Conservation (phyloP, 2,888 invertebrate genomes). For the Venusia cambrica region DNA sequence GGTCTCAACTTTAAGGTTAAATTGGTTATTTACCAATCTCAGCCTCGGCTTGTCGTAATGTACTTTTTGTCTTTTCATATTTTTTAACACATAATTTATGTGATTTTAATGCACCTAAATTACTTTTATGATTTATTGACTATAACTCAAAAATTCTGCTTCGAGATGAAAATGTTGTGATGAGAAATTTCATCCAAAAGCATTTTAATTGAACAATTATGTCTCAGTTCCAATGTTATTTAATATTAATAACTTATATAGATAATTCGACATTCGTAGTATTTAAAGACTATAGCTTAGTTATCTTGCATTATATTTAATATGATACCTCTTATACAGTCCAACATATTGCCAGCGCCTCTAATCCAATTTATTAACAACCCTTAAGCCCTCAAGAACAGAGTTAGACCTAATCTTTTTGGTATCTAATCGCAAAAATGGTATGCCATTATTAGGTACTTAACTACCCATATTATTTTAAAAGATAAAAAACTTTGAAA, state of each 20-base stretch:
- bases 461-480: no score
- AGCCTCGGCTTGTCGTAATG: conserved; percentile 50
- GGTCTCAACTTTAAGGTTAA: conserved; percentile 21
- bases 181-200: conserved; percentile 2
- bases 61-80: conserved; percentile 57
- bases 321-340: no score
- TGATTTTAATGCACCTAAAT: conserved; percentile 55
- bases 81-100: conserved; percentile 57
- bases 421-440: no score
- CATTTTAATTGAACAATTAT: conserved; percentile 1
- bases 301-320: no score
- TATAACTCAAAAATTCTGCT: conserved; percentile 11
- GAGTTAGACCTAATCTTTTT: no score
- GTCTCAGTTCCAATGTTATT: neutral
- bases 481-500: no score
- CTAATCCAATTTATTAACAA: no score
- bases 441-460: no score
- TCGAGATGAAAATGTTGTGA: conserved; percentile 13
- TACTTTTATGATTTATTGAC: conserved; percentile 47
- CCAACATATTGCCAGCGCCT: no score
- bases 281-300: conserved; percentile 1
- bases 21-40: conserved; percentile 49
- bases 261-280: no score
- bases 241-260: no score
- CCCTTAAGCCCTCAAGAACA: no score